Percentiles rank a stretch among this genome's conserved stretches.
Evolutionary conservation across 2,888 invertebrate genomes (phyloP).

Genomic region (Caenorhabditis sulstoni): DNA sequence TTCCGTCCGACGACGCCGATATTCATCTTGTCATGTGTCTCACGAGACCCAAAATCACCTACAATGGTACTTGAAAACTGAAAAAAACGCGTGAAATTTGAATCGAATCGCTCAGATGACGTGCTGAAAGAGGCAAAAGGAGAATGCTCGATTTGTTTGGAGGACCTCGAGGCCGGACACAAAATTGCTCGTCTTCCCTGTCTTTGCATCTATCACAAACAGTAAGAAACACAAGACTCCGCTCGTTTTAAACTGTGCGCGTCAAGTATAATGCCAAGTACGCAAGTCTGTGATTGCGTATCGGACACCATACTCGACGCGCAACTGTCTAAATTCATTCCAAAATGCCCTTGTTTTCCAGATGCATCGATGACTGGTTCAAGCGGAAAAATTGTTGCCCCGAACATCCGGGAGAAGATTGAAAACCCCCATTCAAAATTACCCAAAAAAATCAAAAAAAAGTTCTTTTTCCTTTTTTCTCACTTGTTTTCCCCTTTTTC

Average conservation of each 20-base stretch:
- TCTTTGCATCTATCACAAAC: conserved; percentile 99
- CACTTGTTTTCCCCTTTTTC: conserved; percentile 1
- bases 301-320: neutral
- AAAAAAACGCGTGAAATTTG: conserved; percentile 81
- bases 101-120: conserved; percentile 91
- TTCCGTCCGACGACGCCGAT: conserved; percentile 98
- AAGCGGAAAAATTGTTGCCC: conserved; percentile 98
- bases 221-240: conserved; percentile 83
- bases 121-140: conserved; percentile 95
- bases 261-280: too few relatives aligned
- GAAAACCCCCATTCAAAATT: conserved; percentile 12
- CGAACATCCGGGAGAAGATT: conserved; percentile 93
- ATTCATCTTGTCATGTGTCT: conserved; percentile 99
- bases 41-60: conserved; percentile 97
- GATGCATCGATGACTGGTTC: conserved; percentile 99
- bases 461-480: conserved; percentile 3
- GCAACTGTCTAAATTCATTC: conserved; percentile 7
- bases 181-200: conserved; percentile 98
- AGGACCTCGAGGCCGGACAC: conserved; percentile 95
- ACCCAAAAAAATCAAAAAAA: neutral
- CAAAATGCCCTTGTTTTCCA: conserved; percentile 83
- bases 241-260: neutral
- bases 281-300: too few relatives aligned
- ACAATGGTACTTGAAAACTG: conserved; percentile 90
- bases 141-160: conserved; percentile 98